phyloP scores from a whole-genome alignment of 1,140 invertebrate genomes.

The Achroia grisella region DNA sequence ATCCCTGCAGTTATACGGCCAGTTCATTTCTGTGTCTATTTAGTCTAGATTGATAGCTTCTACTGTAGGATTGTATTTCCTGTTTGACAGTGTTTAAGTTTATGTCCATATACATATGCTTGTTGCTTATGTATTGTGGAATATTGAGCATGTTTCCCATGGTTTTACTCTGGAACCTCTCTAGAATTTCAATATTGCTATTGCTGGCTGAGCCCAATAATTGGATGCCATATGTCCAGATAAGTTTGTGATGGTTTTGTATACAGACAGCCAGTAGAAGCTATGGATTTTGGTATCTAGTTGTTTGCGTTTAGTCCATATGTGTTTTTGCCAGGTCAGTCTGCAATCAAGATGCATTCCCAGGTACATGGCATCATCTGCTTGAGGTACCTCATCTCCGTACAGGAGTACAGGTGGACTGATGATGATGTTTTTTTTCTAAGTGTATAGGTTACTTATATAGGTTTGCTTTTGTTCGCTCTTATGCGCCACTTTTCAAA shows the following conservation, averaged over 20 bases:
- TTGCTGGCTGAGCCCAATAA: slow-evolving; percentile 21
- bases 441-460: slow-evolving; percentile 28
- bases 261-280: not conserved
- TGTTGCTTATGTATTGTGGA: too few species aligned
- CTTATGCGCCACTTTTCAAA: slow-evolving; percentile 30
- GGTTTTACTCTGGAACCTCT: slow-evolving; percentile 14
- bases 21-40: too few species aligned
- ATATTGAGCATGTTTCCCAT: slow-evolving; percentile 1
- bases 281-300: not conserved
- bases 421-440: slow-evolving; percentile 23
- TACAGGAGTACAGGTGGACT: slow-evolving; percentile 6
- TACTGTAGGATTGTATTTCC: too few species aligned
- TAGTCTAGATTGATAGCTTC: too few species aligned
- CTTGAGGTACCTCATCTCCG: slow-evolving; percentile 10
- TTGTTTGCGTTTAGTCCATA: slow-evolving; percentile 5
- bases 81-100: too few species aligned
- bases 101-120: too few species aligned
- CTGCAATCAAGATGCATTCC: slow-evolving; percentile 11
- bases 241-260: slow-evolving; percentile 3
- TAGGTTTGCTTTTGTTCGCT: slow-evolving; percentile 27
- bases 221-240: slow-evolving; percentile 14
- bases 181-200: slow-evolving; percentile 25
- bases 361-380: slow-evolving; percentile 10
- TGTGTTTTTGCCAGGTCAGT: slow-evolving; percentile 9
- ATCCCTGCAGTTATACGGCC: too few species aligned